Conservation (phyloP, 2,113 vertebrate genomes). For the Mixornis gularis region DNA sequence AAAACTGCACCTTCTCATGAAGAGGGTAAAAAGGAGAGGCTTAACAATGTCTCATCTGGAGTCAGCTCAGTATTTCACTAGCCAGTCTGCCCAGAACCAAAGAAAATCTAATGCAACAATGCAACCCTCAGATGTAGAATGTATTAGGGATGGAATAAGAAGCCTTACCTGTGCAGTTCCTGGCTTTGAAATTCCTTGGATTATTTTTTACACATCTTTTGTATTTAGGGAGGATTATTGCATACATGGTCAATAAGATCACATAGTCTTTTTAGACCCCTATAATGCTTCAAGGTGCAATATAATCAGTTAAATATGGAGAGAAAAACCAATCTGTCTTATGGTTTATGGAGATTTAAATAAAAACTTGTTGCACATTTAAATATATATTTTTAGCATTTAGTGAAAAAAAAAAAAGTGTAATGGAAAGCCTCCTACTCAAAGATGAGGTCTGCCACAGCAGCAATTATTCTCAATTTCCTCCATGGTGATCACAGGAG, state of each 20-base stretch:
- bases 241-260: constrained; percentile 30
- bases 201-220: constrained; percentile 60
- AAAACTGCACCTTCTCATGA: neutral
- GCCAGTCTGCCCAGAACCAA: neutral
- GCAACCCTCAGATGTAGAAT: neutral
- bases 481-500: constrained; percentile 4
- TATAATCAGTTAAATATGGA: constrained; percentile 4
- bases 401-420: neutral
- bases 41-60: neutral
- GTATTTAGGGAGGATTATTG: constrained; percentile 42
- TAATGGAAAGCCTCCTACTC: neutral
- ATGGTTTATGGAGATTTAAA: neutral
- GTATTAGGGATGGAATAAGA: constrained; percentile 15
- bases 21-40: neutral
- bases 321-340: neutral
- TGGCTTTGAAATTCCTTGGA: constrained; percentile 3
- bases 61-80: neutral
- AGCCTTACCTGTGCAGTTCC: constrained; percentile 27
- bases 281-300: neutral
- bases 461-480: neutral
- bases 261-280: constrained; percentile 21
- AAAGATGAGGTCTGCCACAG: neutral
- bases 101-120: neutral
- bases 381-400: neutral
- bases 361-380: neutral